Evolutionary conservation across 1,140 invertebrate species (phyloP), one percentile per base, ranked within the genome.

Genomic region (Bursaphelenchus mucronatus): DNA sequence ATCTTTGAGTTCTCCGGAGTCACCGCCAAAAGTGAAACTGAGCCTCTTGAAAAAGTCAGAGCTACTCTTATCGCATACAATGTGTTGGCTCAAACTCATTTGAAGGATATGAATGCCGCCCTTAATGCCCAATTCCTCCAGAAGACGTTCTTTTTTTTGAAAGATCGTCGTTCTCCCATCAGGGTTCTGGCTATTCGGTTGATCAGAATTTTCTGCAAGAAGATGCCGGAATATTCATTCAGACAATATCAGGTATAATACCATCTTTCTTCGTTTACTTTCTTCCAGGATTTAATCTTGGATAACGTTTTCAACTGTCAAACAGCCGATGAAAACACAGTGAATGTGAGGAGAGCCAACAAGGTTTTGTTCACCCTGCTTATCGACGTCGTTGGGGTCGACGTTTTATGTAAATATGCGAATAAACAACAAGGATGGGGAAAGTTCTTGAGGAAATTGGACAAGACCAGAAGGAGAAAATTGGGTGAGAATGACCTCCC

Each of bases 371-470:
- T 68, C 13, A 68, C 44, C 11, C 41, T 49, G 5, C 58, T 68
- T 39, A 68, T 68, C 21, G 69, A 71, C 13, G 19, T 47, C 11
- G 10, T 68, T 13, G 67, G 66, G 7, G n/a, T 54, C 4, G 64
- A 68, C 13, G 39, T 47, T 10, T 15, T 68, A 17, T 46, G 41
- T 45, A 63, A 67, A 45, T 57, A n/a, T 19, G 40, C 64, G 43
- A 44, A 8, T 9, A 53, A 50, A 46, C 64, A 66, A 19, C 30
- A 68, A 57, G 64, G 64, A 10, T 70, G 66, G 66, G 15, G 50
- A 3, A 66, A 66, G 64, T 43, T 53, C 11, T 43, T 69, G 40
- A 69, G 72, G 66, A 69, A 73, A n/a, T 45, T 64, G 21, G 69
- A 69, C 44, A 69, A 69, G 51, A 55, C 39, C 13, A 15, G n/a